Base-by-base conservation (phyloP, 2,888 invertebrate species). In the Synanthedon vespiformis region DNA sequence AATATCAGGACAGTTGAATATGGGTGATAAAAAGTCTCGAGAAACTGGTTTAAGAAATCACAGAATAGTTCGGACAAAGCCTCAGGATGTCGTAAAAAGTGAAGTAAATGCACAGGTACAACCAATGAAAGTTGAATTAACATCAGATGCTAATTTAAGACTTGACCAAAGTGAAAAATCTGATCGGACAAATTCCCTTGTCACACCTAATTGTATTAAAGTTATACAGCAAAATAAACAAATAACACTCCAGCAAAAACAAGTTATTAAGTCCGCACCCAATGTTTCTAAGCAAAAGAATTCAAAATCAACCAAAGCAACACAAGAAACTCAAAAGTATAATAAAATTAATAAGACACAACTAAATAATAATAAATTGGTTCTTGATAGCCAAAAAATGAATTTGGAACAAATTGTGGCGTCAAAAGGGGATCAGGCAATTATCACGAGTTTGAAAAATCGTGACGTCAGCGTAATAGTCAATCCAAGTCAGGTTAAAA, bases 1-100 rank as follows among this genome's bases (percentile, higher is more conserved):
- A 57, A 10, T 34, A 34, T 67, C 71, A 13, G 60, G 82, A 18
- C 77, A 75, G 40, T 80, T 72, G 59, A 47, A 61, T 55, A 57
- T 63, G 48, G 64, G 70, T 16, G 18, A 48, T 12, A 48, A 48
- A 48, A 22, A 6, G 11, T 10, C 16, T 22, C 13, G 10, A 48
- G 48, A 48, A 2, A 65, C 58, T 4, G 53, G 40, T 51, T 54
- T 67, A 48, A 59, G 60, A 13, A 66, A 63, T 51, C 63, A 63
- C 44, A 60, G 62, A 52, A 58, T 63, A 53, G 50, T 53, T 27
- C 54, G 54, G 40, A 54, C 55, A 6, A 52, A 49, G 18, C 40
- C 34, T 44, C 13, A 13, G n/a, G 44, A 14, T 44, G 44, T 1
- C 12, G 13, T 14, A 44, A 14, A 44, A n/a, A 4, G 5, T n/a